Evolutionary conservation across 92 coral and sea anemone genomes (phyloP).

Genomic region (Umimayanthus kanabou): DNA sequence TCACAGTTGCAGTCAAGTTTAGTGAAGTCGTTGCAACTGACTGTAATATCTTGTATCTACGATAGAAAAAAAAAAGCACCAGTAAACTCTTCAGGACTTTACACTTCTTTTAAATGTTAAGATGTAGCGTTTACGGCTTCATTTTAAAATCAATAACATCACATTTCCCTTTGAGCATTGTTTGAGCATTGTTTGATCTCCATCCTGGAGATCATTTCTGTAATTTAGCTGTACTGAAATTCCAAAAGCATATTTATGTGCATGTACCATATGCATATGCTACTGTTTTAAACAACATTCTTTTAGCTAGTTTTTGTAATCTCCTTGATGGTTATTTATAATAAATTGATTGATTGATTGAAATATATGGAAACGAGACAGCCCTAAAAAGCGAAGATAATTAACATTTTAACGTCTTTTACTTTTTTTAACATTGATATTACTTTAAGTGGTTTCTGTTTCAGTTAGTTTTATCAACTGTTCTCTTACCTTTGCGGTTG

Average conservation of each 20-base stretch:
- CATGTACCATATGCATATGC: too few species aligned
- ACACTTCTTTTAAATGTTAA: too few species aligned
- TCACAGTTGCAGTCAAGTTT: neutral
- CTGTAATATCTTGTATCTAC: neutral
- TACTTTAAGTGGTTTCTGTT: neutral
- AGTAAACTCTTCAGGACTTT: neutral
- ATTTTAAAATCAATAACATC: too few species aligned
- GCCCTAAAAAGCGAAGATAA: neutral
- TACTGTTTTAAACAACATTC: too few species aligned
- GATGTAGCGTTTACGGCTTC: too few species aligned
- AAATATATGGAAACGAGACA: neutral
- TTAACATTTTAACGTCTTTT: neutral
- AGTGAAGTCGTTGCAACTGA: neutral
- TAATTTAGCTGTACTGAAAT: too few species aligned
- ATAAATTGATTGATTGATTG: too few species aligned
- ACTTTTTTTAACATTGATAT: neutral
- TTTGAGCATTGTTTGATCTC: too few species aligned
- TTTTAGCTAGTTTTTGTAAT: too few species aligned
- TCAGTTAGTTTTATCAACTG: neutral
- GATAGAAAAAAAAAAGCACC: neutral
- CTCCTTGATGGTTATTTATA: too few species aligned
- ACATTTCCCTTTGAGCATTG: neutral
- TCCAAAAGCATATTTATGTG: too few species aligned
- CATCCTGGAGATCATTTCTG: too few species aligned
- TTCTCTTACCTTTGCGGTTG: constrained; percentile 82